Conservation (phyloP, 2,888 invertebrate genomes). For the Agrotis ipsilon region DNA sequence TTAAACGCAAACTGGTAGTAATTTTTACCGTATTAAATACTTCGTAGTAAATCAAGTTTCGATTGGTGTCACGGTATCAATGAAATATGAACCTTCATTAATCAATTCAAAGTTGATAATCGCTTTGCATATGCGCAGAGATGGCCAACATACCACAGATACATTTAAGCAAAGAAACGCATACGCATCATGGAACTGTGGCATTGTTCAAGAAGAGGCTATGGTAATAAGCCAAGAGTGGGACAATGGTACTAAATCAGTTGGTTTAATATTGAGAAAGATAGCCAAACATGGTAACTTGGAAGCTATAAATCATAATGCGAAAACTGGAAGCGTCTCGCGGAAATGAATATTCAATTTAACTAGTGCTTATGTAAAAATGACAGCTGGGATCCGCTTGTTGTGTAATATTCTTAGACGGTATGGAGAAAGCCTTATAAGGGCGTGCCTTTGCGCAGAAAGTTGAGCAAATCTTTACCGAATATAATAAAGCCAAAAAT, state of each 20-base stretch:
- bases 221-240: constrained; percentile 72
- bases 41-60: constrained; percentile 40
- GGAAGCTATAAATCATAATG: constrained; percentile 81
- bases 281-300: constrained; percentile 79
- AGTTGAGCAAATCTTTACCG: constrained; percentile 4
- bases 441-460: constrained; percentile 4
- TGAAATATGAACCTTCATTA: neutral
- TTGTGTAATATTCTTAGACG: constrained; percentile 43
- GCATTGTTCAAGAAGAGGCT: constrained; percentile 70
- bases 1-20: constrained; percentile 23
- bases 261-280: constrained; percentile 76
- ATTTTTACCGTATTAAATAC: constrained; percentile 34
- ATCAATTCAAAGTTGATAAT: constrained; percentile 22
- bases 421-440: constrained; percentile 9
- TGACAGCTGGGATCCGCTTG: constrained; percentile 54
- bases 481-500: neutral
- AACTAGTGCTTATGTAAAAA: constrained; percentile 62
- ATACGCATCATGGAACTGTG: constrained; percentile 44
- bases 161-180: constrained; percentile 21
- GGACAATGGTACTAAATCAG: constrained; percentile 81
- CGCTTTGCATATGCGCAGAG: neutral
- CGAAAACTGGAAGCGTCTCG: constrained; percentile 68
- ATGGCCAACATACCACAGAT: constrained; percentile 31
- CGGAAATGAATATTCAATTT: constrained; percentile 79
- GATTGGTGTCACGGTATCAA: neutral